Evolutionary conservation across 2,113 vertebrate species (phyloP).

Genomic region (Nothocercus nigrocapillus): DNA sequence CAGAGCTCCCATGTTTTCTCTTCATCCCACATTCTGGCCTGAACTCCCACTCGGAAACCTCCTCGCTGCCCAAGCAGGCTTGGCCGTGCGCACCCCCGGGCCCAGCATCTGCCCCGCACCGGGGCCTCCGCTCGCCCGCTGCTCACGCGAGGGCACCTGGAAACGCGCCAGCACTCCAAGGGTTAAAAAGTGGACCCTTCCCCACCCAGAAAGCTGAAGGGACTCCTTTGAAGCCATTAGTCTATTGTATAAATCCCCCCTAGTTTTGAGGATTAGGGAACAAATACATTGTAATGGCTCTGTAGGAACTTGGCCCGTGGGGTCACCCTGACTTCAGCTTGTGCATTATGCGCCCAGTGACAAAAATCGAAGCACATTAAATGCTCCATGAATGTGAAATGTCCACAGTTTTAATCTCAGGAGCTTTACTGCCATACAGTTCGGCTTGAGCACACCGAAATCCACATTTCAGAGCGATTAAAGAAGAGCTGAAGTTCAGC

Average conservation of each 20-base stretch:
- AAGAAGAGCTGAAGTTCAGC: not conserved
- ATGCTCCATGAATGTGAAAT: slow-evolving; percentile 38
- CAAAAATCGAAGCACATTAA: slow-evolving; percentile 62
- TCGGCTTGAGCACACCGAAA: not conserved
- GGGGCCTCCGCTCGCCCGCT: not conserved
- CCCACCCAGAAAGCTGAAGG: slow-evolving; percentile 10
- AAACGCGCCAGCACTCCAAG: not conserved
- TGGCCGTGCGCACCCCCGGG: not conserved
- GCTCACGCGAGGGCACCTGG: not conserved
- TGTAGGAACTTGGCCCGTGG: not conserved
- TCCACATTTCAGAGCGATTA: not conserved
- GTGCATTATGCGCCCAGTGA: slow-evolving; percentile 18
- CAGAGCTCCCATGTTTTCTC: not conserved
- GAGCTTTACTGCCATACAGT: not conserved
- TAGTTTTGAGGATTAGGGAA: slow-evolving; percentile 57
- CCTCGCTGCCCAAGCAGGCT: not conserved
- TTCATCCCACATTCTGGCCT: not conserved
- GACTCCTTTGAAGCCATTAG: slow-evolving; percentile 60
- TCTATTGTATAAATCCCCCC: slow-evolving; percentile 60
- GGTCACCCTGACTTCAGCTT: slow-evolving; percentile 44
- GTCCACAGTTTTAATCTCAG: slow-evolving; percentile 23
- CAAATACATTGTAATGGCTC: slow-evolving; percentile 56
- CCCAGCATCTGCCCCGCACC: not conserved
- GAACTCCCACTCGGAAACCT: not conserved
- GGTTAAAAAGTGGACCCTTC: slow-evolving; percentile 44